A percentile compares a stretch with the other conserved stretches of the same genome.
phyloP scores from a whole-genome alignment of 2,888 invertebrate species.

The Chymomyza fuscimana region DNA sequence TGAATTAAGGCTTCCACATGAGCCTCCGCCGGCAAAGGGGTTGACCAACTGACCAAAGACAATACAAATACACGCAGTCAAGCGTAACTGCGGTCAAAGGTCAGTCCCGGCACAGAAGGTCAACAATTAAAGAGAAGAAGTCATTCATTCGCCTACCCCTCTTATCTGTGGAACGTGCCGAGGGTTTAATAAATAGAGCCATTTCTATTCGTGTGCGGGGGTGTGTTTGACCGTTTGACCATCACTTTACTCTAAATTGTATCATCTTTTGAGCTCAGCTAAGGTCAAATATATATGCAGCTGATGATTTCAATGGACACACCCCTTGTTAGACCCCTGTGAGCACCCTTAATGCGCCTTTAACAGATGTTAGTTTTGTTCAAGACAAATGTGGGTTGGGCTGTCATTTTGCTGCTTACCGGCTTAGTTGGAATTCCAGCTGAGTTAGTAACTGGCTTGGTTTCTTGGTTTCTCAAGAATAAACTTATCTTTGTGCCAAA shows the following conservation, averaged over 20 bases:
- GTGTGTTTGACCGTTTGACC: constrained; percentile 13
- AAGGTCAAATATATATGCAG: neutral
- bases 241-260: constrained; percentile 46
- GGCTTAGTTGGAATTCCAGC: neutral
- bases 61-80: neutral
- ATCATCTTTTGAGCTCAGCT: constrained; percentile 53
- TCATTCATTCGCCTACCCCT: neutral
- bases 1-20: constrained; percentile 51
- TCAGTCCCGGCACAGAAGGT: constrained; percentile 1
- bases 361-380: constrained; percentile 58
- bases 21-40: constrained; percentile 31
- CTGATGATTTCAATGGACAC: neutral
- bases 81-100: constrained; percentile 4
- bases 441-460: neutral
- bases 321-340: constrained; percentile 2
- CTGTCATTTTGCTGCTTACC: neutral
- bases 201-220: neutral
- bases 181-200: neutral
- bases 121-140: constrained; percentile 2
- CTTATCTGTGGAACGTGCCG: constrained; percentile 3
- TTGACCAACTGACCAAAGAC: constrained; percentile 17
- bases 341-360: constrained; percentile 61
- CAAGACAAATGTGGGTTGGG: neutral
- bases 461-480: neutral
- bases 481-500: neutral